These are phyloP conservation scores for Malacoctenus gilli DNA, from an alignment of 2,797 vertebrate species.

Conservation along the genomic window DNA sequence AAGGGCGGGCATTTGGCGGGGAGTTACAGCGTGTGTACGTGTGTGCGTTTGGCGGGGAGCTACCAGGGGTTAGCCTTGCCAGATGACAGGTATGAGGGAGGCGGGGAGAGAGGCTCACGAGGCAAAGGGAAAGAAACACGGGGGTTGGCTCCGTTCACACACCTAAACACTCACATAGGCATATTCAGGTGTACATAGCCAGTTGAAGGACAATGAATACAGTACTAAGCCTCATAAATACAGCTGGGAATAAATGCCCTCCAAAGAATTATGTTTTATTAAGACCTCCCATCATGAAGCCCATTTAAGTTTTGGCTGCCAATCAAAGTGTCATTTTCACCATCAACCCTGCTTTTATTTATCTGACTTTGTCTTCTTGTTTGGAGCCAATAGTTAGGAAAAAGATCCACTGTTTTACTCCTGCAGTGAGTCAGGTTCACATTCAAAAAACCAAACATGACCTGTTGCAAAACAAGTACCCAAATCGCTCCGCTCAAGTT, in stretches of 20 bases:
- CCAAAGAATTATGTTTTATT: slow-evolving; percentile 50
- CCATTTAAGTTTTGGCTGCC: slow-evolving; percentile 12
- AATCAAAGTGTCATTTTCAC: too few relatives aligned
- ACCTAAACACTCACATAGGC: slow-evolving; percentile 59
- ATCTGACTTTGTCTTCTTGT: too few relatives aligned
- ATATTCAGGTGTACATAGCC: slow-evolving; percentile 37
- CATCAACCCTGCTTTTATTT: too few relatives aligned
- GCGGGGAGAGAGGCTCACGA: slow-evolving; percentile 63
- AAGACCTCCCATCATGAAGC: slow-evolving; percentile 9
- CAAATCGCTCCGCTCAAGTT: too few relatives aligned
- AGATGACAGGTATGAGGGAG: slow-evolving; percentile 79
- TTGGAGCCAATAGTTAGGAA: too few relatives aligned
- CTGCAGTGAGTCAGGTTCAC: too few relatives aligned
- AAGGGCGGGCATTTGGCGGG: slow-evolving; percentile 73
- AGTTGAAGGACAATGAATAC: slow-evolving; percentile 78
- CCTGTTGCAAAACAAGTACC: too few relatives aligned
- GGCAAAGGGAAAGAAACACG: slow-evolving; percentile 61
- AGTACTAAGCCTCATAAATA: slow-evolving; percentile 68
- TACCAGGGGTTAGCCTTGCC: slow-evolving; percentile 79
- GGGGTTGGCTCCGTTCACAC: slow-evolving; percentile 56
- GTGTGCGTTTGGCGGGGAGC: slow-evolving; percentile 75
- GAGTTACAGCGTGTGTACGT: slow-evolving; percentile 62
- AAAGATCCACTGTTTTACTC: too few relatives aligned
- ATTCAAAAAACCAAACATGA: too few relatives aligned
- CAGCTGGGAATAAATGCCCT: slow-evolving; percentile 73